Conservation (phyloP, 2,888 invertebrate species). For the Uropetala carovei region DNA sequence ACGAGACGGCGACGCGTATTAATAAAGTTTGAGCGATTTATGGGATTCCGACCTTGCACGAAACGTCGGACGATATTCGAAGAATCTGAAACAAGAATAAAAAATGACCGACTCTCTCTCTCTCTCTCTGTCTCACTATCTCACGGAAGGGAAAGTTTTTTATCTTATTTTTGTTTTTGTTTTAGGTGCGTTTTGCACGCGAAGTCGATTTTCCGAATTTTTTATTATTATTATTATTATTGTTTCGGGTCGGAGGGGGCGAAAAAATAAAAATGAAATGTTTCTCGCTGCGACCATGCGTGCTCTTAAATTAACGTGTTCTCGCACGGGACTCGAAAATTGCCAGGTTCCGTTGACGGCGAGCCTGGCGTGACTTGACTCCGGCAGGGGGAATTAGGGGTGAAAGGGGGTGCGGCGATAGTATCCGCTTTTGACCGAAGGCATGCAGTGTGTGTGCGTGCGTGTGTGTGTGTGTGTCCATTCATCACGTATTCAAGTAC, state of each 20-base stretch:
- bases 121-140: background rate
- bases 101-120: background rate
- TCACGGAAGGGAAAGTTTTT: background rate
- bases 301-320: background rate
- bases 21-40: background rate
- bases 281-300: background rate
- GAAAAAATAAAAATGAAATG: background rate
- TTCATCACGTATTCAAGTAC: background rate
- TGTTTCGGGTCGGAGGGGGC: background rate
- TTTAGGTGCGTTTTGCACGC: background rate
- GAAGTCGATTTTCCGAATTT: background rate
- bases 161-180: no score
- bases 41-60: background rate
- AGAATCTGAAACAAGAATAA: background rate
- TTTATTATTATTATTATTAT: background rate
- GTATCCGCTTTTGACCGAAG: background rate
- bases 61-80: background rate
- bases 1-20: background rate
- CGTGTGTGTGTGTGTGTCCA: background rate
- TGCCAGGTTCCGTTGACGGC: background rate
- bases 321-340: conserved; percentile 12
- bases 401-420: background rate
- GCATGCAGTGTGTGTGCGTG: background rate
- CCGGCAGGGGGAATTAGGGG: background rate
- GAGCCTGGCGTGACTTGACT: background rate